Percentiles rank a stretch among this genome's conserved stretches.
These are phyloP conservation scores for Onychostoma macrolepis DNA, from an alignment of 2,113 vertebrate species.

Conservation along the genomic window DNA sequence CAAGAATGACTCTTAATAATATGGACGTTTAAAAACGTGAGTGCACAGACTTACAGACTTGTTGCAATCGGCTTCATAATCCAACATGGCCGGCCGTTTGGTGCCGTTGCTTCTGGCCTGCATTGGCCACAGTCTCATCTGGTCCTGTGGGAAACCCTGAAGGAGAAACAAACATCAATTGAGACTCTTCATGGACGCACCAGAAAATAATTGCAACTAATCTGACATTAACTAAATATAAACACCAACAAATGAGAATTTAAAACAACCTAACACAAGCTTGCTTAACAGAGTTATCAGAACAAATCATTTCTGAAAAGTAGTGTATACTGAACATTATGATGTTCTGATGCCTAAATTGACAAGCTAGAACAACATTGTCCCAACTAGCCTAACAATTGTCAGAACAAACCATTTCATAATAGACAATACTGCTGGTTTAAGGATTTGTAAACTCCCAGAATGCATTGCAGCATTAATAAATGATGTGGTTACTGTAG, in stretches of 20 bases:
- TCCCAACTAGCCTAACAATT: background rate
- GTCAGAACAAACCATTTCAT: background rate
- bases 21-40: background rate
- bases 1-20: background rate
- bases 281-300: background rate
- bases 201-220: background rate
- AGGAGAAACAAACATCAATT: conserved; percentile 35
- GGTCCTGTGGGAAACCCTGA: conserved; percentile 98
- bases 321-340: too few species aligned
- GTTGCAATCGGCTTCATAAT: conserved; percentile 96
- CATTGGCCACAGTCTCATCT: conserved; percentile 99
- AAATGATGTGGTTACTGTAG: background rate
- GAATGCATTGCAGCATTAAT: background rate
- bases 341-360: too few species aligned
- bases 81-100: conserved; percentile 96
- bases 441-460: background rate
- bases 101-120: conserved; percentile 98
- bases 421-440: background rate
- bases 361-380: too few species aligned
- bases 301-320: background rate
- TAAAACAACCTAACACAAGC: background rate
- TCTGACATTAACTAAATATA: background rate
- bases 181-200: background rate
- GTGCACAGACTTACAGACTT: conserved; percentile 85
- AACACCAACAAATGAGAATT: background rate